These are phyloP conservation scores for Synodontis membranacea DNA, from an alignment of 2,113 vertebrate genomes.

Conservation along the genomic window DNA sequence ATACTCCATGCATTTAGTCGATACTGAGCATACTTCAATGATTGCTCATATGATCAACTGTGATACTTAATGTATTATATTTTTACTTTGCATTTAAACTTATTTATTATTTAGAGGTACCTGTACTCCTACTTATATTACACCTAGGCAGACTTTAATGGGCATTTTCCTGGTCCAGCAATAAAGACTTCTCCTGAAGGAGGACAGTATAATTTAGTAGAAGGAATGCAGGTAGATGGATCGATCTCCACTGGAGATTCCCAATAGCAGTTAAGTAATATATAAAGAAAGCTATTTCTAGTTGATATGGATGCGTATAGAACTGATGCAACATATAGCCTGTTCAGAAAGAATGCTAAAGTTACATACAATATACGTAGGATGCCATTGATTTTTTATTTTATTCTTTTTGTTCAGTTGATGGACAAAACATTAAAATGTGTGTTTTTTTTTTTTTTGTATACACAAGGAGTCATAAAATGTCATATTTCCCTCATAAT, in stretches of 20 bases:
- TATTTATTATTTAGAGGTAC: not conserved
- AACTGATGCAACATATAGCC: constrained; percentile 48
- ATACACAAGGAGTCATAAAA: too few relatives aligned
- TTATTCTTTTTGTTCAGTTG: not conserved
- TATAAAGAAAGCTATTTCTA: not conserved
- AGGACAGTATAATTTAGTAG: not conserved
- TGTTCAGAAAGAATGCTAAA: constrained; percentile 64
- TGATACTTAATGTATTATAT: not conserved
- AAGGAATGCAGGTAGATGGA: not conserved
- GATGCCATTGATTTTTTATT: constrained; percentile 41
- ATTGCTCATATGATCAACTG: not conserved
- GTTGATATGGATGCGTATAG: not conserved
- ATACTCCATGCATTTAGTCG: not conserved
- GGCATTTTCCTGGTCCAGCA: not conserved
- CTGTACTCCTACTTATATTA: not conserved
- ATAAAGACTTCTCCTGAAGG: not conserved
- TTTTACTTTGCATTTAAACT: not conserved
- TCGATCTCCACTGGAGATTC: not conserved
- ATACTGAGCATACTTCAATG: not conserved
- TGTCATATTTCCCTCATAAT: too few relatives aligned
- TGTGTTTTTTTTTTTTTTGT: not conserved
- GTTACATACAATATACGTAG: constrained; percentile 70
- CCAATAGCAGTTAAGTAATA: not conserved
- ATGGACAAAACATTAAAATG: not conserved
- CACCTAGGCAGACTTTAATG: not conserved